Percentiles rank a stretch among this genome's conserved stretches.
Evolutionary conservation across 2,888 invertebrate species (phyloP).

Genomic region (Calephelis perditalis): DNA sequence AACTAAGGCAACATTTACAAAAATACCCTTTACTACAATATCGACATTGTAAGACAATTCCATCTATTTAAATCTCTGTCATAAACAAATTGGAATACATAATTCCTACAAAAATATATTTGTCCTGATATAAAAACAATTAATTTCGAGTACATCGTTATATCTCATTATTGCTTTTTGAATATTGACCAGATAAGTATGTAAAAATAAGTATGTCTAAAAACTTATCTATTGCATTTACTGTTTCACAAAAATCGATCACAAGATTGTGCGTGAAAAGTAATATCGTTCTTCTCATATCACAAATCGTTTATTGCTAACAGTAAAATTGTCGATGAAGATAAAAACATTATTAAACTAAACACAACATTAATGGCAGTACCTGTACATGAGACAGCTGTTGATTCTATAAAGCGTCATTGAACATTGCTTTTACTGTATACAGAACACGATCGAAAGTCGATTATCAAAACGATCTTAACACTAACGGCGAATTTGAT

Average conservation of each 20-base stretch:
- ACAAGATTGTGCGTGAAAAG: constrained; percentile 53
- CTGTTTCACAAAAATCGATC: constrained; percentile 26
- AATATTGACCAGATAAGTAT: constrained; percentile 5
- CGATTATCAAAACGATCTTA: constrained; percentile 49
- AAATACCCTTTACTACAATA: too few relatives aligned
- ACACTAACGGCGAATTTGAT: constrained; percentile 53
- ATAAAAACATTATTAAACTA: constrained; percentile 29
- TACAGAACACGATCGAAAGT: constrained; percentile 35
- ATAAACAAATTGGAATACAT: background rate
- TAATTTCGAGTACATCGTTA: background rate
- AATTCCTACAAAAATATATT: background rate
- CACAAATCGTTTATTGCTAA: constrained; percentile 71
- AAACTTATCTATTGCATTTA: constrained; percentile 13
- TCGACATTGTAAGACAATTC: background rate
- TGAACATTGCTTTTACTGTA: constrained; percentile 38
- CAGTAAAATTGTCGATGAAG: constrained; percentile 45
- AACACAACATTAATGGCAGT: constrained; percentile 58
- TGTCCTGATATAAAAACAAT: background rate
- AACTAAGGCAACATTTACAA: too few relatives aligned
- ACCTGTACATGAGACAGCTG: constrained; percentile 48
- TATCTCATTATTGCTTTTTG: constrained; percentile 3
- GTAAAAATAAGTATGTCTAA: constrained; percentile 8
- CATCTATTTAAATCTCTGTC: background rate
- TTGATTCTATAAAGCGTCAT: constrained; percentile 46
- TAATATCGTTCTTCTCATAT: constrained; percentile 51